Evolutionary conservation across 2,888 invertebrate species (phyloP), one percentile per base, ranked within the genome.

Genomic region (Epirrita christyi): DNA sequence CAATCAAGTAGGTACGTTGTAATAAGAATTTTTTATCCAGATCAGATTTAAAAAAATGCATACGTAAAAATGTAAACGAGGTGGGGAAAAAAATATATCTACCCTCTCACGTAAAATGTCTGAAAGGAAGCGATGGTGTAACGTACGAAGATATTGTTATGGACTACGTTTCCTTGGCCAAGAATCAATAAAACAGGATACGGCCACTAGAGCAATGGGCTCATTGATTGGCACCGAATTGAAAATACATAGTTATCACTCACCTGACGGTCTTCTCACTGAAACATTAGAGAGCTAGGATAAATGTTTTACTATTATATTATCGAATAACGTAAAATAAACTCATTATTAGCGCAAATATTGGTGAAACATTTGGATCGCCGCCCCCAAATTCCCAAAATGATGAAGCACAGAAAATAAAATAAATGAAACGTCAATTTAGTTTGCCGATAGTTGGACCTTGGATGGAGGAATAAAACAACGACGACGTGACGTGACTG

Each of bases 141-240:
- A 9, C 7, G 32, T 32, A 2, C 21, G 21, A 32, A 32, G 9
- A 32, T 9, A 7, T 32, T 32, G 32, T 32, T 7, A 32, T 7
- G 7, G 32, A 32, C 7, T 32, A 38, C 54, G 45, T 45, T 61
- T 38, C 53, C 55, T 59, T 62, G 63, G 75, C 73, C 67, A 68
- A 63, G 70, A 81, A 83, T 85, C 81, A 81, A 82, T 83, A 81
- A 61, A 71, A 72, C 84, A 86, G 86, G 87, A 86, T 81, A 80
- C 78, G 74, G 61, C 73, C 75, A 80, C 81, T 82, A 73, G 68
- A 71, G 55, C 48, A 56, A 67, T 58, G 21, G 14, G 57, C 41
- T 54, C 40, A 52, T 36, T 28, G 36, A 36, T 45, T 28, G 36
- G 11, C n/a, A 45, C 38, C 13, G 40, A 56, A 50, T 32, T 52